phyloP scores from a whole-genome alignment of 2,797 vertebrate species.

The Sebastes umbrosus region DNA sequence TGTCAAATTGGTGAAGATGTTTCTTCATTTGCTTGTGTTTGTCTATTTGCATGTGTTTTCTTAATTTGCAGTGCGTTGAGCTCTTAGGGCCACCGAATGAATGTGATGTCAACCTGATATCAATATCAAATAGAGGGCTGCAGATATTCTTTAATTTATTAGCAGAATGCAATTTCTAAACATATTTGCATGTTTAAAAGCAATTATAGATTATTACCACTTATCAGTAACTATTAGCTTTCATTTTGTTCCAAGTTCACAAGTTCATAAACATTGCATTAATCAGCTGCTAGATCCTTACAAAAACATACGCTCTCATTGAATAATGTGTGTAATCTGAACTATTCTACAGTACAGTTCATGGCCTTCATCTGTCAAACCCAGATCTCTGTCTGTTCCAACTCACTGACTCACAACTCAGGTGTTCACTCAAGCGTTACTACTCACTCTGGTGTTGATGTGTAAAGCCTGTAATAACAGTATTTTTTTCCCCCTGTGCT shows the following conservation, averaged over 20 bases:
- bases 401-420: slow-evolving; percentile 36
- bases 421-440: slow-evolving; percentile 20
- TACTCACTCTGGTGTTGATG: neutral
- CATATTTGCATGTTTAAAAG: neutral
- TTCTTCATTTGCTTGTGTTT: too few relatives aligned
- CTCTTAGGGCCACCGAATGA: neutral
- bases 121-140: neutral
- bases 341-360: slow-evolving; percentile 18
- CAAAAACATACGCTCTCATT: neutral
- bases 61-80: neutral
- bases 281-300: neutral
- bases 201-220: neutral
- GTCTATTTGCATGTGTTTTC: too few relatives aligned
- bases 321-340: neutral
- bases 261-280: neutral
- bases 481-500: slow-evolving; percentile 16
- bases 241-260: neutral
- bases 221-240: neutral
- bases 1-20: neutral
- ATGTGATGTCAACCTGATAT: neutral
- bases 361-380: slow-evolving; percentile 47
- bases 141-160: neutral
- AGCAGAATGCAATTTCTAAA: neutral
- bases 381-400: slow-evolving; percentile 25
- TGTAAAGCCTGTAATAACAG: slow-evolving; percentile 18